phyloP scores from a whole-genome alignment of 1,140 invertebrate genomes.

The Lepidurus packardi region DNA sequence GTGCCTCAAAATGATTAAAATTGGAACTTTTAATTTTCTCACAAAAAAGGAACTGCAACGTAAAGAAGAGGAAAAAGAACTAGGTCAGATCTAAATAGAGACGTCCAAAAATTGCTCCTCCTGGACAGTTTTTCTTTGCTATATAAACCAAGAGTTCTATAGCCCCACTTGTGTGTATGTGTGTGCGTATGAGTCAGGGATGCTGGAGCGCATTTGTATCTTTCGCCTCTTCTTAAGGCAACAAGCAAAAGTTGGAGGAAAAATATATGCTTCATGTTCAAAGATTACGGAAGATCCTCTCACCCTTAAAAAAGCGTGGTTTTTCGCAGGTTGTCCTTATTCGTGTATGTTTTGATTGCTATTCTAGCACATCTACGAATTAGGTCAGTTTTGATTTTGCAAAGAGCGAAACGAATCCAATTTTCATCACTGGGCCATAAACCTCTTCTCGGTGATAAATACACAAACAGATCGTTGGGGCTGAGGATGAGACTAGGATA shows the following conservation, averaged over 20 bases:
- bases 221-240: neutral
- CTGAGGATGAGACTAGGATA: no score
- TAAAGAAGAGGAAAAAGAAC: neutral
- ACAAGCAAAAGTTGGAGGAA: neutral
- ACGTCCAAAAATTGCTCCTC: constrained; percentile 8
- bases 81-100: constrained; percentile 5
- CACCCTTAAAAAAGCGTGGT: no score
- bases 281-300: no score
- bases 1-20: neutral
- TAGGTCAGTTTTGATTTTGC: neutral
- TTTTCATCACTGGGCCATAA: neutral
- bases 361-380: neutral
- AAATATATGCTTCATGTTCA: no score
- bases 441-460: neutral
- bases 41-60: neutral
- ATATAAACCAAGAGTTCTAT: constrained; percentile 2
- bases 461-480: neutral
- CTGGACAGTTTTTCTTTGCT: constrained; percentile 10
- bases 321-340: no score
- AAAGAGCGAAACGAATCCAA: neutral
- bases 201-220: neutral
- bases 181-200: neutral
- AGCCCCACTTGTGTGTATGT: constrained; percentile 6
- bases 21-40: neutral
- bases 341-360: no score